Evolutionary conservation across 2,797 vertebrate species (phyloP).

Genomic region (Meda fulgida): DNA sequence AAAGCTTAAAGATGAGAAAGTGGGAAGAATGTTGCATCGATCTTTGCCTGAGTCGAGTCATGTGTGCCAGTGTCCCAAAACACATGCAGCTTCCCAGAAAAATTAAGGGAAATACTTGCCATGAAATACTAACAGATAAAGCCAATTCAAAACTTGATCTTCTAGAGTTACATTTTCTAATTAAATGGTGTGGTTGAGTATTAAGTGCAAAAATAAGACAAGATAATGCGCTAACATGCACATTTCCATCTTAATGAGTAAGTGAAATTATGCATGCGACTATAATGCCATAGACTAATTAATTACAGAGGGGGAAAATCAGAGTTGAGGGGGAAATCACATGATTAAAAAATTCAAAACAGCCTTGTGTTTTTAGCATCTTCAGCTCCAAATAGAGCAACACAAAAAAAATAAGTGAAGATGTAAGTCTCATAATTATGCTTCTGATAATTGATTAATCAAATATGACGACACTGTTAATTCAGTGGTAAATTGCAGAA

Average conservation of each 20-base stretch:
- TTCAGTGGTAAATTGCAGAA: conserved; percentile 55
- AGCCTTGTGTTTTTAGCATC: conserved; percentile 68
- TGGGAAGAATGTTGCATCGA: conserved; percentile 56
- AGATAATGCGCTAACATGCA: conserved; percentile 2
- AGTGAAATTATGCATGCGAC: conserved; percentile 59
- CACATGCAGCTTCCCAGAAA: not conserved
- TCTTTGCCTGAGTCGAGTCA: conserved; percentile 18
- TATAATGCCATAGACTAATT: conserved; percentile 72
- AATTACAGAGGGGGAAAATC: conserved; percentile 65
- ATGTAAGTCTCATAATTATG: conserved; percentile 54
- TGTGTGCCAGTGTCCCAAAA: not conserved
- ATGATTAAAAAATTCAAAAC: conserved; percentile 78
- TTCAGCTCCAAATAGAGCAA: conserved; percentile 57
- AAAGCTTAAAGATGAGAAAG: conserved; percentile 63
- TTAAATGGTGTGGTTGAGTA: not conserved
- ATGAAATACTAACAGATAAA: not conserved
- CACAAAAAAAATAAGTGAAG: conserved; percentile 49
- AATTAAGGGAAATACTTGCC: not conserved
- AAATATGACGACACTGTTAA: conserved; percentile 64
- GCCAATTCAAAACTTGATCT: conserved; percentile 3
- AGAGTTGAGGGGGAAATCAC: conserved; percentile 54
- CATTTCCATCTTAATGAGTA: conserved; percentile 64
- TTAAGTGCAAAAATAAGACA: not conserved
- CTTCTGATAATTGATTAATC: conserved; percentile 71
- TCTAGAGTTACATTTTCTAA: not conserved